Evolutionary conservation across 1,140 invertebrate genomes (phyloP), one percentile per base, ranked within the genome.

Genomic region (Dinothrombium tinctorium): DNA sequence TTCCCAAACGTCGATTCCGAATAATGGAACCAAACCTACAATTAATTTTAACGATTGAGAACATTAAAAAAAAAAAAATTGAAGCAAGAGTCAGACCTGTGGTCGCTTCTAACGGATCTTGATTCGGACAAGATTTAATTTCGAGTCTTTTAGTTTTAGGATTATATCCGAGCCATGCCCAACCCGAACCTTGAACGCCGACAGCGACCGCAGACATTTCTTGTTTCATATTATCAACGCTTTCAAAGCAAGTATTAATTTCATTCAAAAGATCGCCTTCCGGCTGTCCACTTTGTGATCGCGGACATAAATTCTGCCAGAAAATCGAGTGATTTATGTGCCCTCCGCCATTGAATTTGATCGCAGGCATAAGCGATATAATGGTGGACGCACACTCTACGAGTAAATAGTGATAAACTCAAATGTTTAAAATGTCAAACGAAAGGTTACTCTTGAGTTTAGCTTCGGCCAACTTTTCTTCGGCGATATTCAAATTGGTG

Each of bases 1-100:
- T 60, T 99, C 94, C 94, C 94, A 99, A 6, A 99, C 92, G 61
- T 99, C 94, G 53, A 99, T 96, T 25, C 94, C 92, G 59, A 98
- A 84, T 1, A 99, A 62, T 2, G 92, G 92, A 39, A 90, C 60
- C 0, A 96, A 62, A 43, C 89, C 64, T 66, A 45, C 68, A 70
- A 52, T 51, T 47, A 40, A 50, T 24, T 38, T 12, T 17, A 6
- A 25, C n/a, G n/a, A n/a, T n/a, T n/a, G n/a, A n/a, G n/a, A n/a
- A n/a, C n/a, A n/a, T n/a, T n/a, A n/a, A n/a, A n/a, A n/a, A n/a
- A n/a, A n/a, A n/a, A n/a, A n/a, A n/a, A n/a, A n/a, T n/a, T n/a
- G n/a, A n/a, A n/a, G n/a, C n/a, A n/a, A n/a, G n/a, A n/a, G n/a
- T n/a, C n/a, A n/a, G 55, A 77, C 76, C 86, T 42, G 84, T 92